Base-by-base conservation (phyloP, 2,113 vertebrate genomes). In the Paramisgurnus dabryanus region DNA sequence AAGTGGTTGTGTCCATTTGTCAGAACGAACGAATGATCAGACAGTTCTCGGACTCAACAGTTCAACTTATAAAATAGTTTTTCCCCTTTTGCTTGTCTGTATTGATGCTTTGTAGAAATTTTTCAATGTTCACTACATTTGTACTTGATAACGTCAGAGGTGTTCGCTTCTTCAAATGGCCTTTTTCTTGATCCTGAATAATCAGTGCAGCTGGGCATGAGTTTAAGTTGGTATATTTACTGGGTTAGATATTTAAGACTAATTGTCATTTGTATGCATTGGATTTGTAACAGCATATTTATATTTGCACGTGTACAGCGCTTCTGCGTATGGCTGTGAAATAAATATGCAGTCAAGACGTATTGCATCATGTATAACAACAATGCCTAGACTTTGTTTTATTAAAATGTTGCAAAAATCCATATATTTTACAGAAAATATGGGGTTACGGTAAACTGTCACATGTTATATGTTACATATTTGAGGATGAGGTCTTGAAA, bases 241-340 rank as follows among this genome's bases (percentile, higher is more conserved):
- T 86, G 22, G 67, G 79, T 84, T 34, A 77, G 84, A 86, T 89
- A 88, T 82, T 84, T 82, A 86, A 90, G 83, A 90, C 84, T 87
- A 90, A 87, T 58, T 41, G 78, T 79, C 39, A n/a, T 69, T 85
- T 90, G 73, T 88, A 85, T 87, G 86, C 85, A 84, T 73, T 84
- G 87, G 78, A 86, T 90, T 89, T 87, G 84, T 90, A 87, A 86
- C 82, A 88, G 85, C 87, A 87, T 92, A 93, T 94, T 93, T 94
- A 91, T 93, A 92, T 87, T 86, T 88, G 72, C 67, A 90, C 88
- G 87, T 91, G 90, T 90, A 90, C 88, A 92, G 45, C 83, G 85
- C 69, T 90, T 82, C 89, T 91, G 90, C 89, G 80, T 82, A 18
- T 60, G 27, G 74, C 65, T 85, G 70, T 74, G 49, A 67, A 87